Percentiles rank a stretch among this genome's conserved stretches.
Evolutionary conservation across 2,888 invertebrate genomes (phyloP).

Genomic region (Chrysolina haemoptera): DNA sequence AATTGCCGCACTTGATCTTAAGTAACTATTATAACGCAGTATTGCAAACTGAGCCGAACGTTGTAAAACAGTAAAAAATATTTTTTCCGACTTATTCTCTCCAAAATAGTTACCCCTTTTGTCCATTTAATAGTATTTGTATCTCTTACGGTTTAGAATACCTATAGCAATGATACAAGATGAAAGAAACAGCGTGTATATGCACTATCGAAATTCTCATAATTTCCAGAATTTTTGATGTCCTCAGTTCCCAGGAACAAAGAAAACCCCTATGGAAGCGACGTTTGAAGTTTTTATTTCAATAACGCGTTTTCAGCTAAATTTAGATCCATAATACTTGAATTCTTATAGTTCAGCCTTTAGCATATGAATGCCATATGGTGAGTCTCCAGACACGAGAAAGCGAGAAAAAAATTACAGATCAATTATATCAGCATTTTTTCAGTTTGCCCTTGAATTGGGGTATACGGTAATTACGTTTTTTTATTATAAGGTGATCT

Average conservation of each 20-base stretch:
- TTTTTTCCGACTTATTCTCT: no score
- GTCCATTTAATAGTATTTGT: no score
- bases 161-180: no score
- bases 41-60: no score
- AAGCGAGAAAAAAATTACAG: background rate
- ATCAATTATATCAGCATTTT: background rate
- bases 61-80: no score
- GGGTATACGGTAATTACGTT: no score
- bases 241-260: background rate
- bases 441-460: background rate
- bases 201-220: background rate
- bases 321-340: background rate
- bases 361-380: constrained; percentile 5
- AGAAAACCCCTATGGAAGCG: background rate
- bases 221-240: background rate
- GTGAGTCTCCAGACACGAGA: background rate
- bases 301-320: background rate
- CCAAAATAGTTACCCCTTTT: no score
- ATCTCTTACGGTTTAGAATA: no score
- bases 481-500: no score
- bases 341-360: background rate
- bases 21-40: no score
- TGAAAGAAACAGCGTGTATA: no score
- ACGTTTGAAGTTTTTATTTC: background rate
- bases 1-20: no score